Percentiles rank a stretch among this genome's conserved stretches.
These are phyloP conservation scores for Spinus olivaceus DNA, from an alignment of 2,797 vertebrate species.

Conservation along the genomic window DNA sequence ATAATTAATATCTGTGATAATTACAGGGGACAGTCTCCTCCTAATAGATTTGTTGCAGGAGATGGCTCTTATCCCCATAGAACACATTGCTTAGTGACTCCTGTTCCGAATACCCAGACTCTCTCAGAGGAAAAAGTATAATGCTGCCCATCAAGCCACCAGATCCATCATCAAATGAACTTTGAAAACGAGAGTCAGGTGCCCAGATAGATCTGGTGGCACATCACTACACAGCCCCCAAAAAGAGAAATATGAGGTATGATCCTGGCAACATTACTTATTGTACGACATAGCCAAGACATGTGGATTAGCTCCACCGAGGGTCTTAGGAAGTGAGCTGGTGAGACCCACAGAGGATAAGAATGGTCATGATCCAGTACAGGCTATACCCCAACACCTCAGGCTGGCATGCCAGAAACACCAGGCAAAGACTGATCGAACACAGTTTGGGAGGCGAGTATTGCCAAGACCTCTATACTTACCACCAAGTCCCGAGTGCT, in stretches of 20 bases:
- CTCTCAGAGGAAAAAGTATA: conserved; percentile 70
- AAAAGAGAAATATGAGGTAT: conserved; percentile 64
- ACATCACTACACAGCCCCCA: conserved; percentile 54
- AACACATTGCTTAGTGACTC: conserved; percentile 46
- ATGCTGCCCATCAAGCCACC: conserved; percentile 65
- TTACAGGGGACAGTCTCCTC: conserved; percentile 59
- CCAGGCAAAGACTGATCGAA: conserved; percentile 75
- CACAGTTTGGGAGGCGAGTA: conserved; percentile 68
- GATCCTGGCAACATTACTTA: conserved; percentile 69
- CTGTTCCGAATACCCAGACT: conserved; percentile 55
- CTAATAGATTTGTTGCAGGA: conserved; percentile 53
- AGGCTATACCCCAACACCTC: conserved; percentile 72
- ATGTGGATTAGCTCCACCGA: conserved; percentile 65
- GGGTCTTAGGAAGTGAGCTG: conserved; percentile 62
- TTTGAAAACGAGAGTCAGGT: conserved; percentile 57
- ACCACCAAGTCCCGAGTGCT: conserved; percentile 65
- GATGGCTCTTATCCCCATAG: conserved; percentile 43
- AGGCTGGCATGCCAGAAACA: conserved; percentile 76
- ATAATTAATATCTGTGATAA: conserved; percentile 55
- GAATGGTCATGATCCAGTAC: conserved; percentile 68
- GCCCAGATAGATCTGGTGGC: conserved; percentile 66
- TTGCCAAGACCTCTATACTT: conserved; percentile 73
- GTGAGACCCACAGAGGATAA: conserved; percentile 71
- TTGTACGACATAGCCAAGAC: conserved; percentile 67
- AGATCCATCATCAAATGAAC: conserved; percentile 59